phyloP scores from a whole-genome alignment of 2,797 vertebrate species.

The Acanthiza pusilla region DNA sequence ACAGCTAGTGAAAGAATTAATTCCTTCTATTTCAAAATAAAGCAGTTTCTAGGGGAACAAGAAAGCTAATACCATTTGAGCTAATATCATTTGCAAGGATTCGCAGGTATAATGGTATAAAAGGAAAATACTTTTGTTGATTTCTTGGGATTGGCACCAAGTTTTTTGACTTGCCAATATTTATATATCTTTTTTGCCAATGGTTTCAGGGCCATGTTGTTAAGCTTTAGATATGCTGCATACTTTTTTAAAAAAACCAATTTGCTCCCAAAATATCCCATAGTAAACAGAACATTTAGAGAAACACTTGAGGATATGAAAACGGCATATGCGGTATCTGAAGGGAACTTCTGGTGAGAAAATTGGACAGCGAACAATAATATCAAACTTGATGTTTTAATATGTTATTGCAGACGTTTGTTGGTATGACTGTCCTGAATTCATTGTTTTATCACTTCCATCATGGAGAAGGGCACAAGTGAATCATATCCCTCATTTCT shows the following conservation, averaged over 20 bases:
- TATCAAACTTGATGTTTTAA: not conserved
- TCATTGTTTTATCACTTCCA: not conserved
- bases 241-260: not conserved
- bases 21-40: not conserved
- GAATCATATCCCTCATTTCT: conserved; percentile 24
- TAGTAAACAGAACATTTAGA: not conserved
- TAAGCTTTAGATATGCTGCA: not conserved
- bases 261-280: not conserved
- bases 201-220: not conserved
- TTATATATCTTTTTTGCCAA: not conserved
- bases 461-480: not conserved
- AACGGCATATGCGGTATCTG: not conserved
- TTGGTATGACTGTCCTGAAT: not conserved
- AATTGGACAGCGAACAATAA: not conserved
- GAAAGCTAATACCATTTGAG: not conserved
- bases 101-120: not conserved
- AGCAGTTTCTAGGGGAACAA: not conserved
- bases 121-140: not conserved
- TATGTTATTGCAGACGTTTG: not conserved
- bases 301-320: not conserved
- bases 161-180: not conserved
- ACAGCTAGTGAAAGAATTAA: not conserved
- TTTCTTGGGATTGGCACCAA: not conserved
- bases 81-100: not conserved
- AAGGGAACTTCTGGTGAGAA: not conserved